Evolutionary conservation across 2,888 invertebrate species (phyloP), one percentile per base, ranked within the genome.

Genomic region (Junonia oenone): DNA sequence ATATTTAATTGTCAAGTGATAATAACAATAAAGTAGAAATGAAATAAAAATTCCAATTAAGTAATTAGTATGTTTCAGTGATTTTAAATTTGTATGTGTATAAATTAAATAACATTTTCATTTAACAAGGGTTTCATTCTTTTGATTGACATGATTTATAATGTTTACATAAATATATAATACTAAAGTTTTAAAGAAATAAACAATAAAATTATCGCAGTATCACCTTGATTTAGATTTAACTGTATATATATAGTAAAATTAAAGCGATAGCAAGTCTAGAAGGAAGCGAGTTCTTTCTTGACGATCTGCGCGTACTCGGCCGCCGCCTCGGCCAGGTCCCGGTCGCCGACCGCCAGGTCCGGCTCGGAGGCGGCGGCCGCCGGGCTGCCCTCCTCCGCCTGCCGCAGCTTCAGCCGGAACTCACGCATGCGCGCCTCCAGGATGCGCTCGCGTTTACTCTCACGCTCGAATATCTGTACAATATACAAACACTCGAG

Each of bases 361-460:
- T 80, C 82, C 11, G 67, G 64, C 45, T 59, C 48, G 17, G 72
- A 73, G 47, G 62, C 68, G 37, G 54, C 62, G 2, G 62, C 68
- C 31, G 53, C 61, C 2, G 69, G 73, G 63, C 73, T 72, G 58
- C 71, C 76, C 59, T 80, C 81, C 56, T 80, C 82, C 35, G 76
- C 81, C 65, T 82, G 78, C 33, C 79, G 73, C 71, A 64, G 64
- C 79, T 93, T 93, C 14, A 95, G 79, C 43, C 93, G 91, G 62
- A 96, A 92, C 83, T 98, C 98, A 60, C 97, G 92, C 71, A 95
- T 93, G 66, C 97, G 93, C 3, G 96, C 94, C 77, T 98, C 98
- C 64, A 98, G 90, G 54, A 98, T 97, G 77, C 97, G 97, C 78
- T 98, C 98, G 52, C 98, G 91, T 56, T 95, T 93, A 53, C 93